Conservation (phyloP, 2,797 vertebrate genomes). For the Perdix hodgsoniae region DNA sequence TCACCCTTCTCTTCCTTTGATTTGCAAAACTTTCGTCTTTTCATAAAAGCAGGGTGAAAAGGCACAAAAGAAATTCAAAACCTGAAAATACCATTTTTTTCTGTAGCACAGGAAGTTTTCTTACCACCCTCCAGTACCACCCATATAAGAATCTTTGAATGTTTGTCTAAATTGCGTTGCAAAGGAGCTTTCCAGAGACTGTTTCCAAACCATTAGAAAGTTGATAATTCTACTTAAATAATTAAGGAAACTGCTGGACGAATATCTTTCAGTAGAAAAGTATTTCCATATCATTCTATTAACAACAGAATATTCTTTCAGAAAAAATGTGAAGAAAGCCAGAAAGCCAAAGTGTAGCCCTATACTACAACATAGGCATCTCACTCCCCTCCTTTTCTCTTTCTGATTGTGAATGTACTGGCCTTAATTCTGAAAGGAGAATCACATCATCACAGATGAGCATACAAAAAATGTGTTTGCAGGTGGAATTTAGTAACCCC, state of each 20-base stretch:
- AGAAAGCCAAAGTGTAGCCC: not conserved
- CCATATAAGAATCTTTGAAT: not conserved
- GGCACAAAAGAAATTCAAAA: not conserved
- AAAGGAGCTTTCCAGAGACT: not conserved
- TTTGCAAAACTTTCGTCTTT: not conserved
- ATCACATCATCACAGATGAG: not conserved
- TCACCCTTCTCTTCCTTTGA: slow-evolving; percentile 18
- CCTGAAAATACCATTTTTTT: not conserved
- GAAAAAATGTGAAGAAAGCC: not conserved
- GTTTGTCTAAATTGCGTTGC: not conserved
- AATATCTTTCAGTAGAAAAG: not conserved
- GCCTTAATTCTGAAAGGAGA: not conserved
- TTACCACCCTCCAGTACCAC: too few species aligned
- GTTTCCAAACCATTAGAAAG: not conserved
- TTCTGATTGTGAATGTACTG: not conserved
- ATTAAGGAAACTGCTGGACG: not conserved
- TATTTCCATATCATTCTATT: not conserved
- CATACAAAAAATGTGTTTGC: not conserved
- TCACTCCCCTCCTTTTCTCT: not conserved
- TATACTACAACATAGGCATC: not conserved
- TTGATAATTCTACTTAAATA: not conserved
- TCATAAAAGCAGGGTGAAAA: slow-evolving; percentile 17
- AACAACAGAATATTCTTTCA: not conserved
- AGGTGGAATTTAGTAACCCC: not conserved
- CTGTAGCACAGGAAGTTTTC: not conserved